These are phyloP conservation scores for Xenopus petersii DNA, from an alignment of 2,797 vertebrate genomes.

Conservation along the genomic window DNA sequence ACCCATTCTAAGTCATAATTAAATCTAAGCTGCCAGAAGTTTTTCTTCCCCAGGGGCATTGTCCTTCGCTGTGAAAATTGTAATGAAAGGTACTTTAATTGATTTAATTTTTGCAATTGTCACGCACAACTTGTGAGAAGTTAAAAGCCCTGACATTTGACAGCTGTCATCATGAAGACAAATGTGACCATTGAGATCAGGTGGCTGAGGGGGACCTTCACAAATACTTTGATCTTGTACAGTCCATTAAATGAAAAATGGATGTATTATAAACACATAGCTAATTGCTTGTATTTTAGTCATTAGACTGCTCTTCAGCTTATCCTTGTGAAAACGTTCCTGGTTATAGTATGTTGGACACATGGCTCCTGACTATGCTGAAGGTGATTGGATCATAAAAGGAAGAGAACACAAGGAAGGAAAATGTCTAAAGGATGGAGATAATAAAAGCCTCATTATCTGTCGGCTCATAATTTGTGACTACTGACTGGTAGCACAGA, in stretches of 20 bases:
- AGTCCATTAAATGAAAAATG: slow-evolving; percentile 27
- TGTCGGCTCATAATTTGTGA: no score
- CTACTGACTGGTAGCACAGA: no score
- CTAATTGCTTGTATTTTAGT: slow-evolving; percentile 6
- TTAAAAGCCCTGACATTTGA: slow-evolving; percentile 36
- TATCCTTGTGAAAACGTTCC: no score
- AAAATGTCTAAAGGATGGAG: no score
- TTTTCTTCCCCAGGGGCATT: slow-evolving; percentile 29
- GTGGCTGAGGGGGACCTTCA: slow-evolving; percentile 28
- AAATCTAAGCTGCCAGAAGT: slow-evolving; percentile 25
- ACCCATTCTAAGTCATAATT: slow-evolving; percentile 36
- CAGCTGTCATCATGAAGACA: slow-evolving; percentile 38
- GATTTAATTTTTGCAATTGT: slow-evolving; percentile 42
- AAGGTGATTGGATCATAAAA: no score
- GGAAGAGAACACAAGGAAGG: no score
- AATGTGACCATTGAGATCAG: slow-evolving; percentile 31
- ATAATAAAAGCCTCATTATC: no score
- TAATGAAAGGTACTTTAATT: slow-evolving; percentile 47
- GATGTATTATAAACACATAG: slow-evolving; percentile 9
- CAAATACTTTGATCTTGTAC: slow-evolving; percentile 12
- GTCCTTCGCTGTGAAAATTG: slow-evolving; percentile 43
- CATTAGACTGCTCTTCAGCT: no score
- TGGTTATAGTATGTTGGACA: no score
- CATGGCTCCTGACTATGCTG: no score
- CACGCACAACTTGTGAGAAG: slow-evolving; percentile 33